Evolutionary conservation across 2,888 invertebrate species (phyloP), one percentile per base, ranked within the genome.

Genomic region (Polietes domitor): DNA sequence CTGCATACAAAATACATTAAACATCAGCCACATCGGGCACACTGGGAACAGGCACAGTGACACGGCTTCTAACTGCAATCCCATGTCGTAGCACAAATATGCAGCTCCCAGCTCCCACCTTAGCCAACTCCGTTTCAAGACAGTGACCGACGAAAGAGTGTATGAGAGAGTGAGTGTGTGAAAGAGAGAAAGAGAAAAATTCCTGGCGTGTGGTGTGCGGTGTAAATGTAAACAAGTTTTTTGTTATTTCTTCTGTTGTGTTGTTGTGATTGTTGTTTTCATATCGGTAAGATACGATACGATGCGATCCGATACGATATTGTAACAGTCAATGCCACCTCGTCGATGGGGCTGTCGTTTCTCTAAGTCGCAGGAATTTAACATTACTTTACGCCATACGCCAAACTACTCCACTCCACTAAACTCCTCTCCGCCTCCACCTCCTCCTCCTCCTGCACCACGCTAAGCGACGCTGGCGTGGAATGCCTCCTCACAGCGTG

Each of bases 1-100:
- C 83, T 83, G 83, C 83, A 83, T 83, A 80, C 80, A 63, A 80
- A 83, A 71, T 79, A 71, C 78, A 55, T 61, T 53, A 65, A 24
- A 19, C 55, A 65, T 65, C 37, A 17, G 63, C 9, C 2, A 55
- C 9, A 47, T 0, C 15, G 12, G 15, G 0, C 19, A 55, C 21
- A n/a, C 53, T n/a, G n/a, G n/a, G n/a, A n/a, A n/a, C n/a, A n/a
- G n/a, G n/a, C n/a, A n/a, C 19, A 24, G 12, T 55, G 63, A 74
- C 63, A 76, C 80, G 77, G 68, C 83, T 73, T 73, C 68, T 79
- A 65, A 73, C 43, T 68, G 37, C 37, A 75, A 47, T 26, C 26
- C 32, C 55, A 47, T 28, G 26, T 47, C 28, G 41, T 47, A 75
- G 32, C 10, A 65, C 7, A 41, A 65, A 65, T 41, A 41, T 65